phyloP scores from a whole-genome alignment of 2,113 vertebrate genomes.

The Clarias macrocephalus region DNA sequence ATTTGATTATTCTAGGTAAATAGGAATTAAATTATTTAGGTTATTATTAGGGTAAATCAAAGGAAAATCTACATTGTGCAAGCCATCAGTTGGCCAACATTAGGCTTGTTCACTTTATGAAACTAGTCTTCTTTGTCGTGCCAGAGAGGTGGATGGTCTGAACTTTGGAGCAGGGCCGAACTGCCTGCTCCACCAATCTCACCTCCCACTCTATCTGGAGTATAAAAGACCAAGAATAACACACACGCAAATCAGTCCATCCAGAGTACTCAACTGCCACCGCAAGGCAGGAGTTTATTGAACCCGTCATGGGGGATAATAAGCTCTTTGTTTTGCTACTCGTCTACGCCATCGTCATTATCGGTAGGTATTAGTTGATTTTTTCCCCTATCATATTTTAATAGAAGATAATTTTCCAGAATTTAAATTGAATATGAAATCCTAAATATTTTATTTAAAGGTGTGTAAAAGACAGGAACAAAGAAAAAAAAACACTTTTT shows the following conservation, averaged over 20 bases:
- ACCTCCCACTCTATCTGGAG: slow-evolving; percentile 38
- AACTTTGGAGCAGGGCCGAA: slow-evolving; percentile 70
- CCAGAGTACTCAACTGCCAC: slow-evolving; percentile 60
- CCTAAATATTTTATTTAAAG: too few relatives aligned
- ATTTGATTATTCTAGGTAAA: neutral
- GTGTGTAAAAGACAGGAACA: neutral
- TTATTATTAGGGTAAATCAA: neutral
- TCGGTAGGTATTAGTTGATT: slow-evolving; percentile 63
- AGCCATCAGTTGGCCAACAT: neutral
- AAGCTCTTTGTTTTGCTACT: slow-evolving; percentile 74
- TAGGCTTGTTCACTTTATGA: slow-evolving; percentile 34
- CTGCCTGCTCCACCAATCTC: slow-evolving; percentile 49
- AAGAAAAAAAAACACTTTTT: neutral
- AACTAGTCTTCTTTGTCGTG: slow-evolving; percentile 72
- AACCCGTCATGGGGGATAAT: slow-evolving; percentile 73
- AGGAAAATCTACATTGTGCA: neutral
- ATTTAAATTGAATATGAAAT: neutral
- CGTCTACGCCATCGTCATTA: slow-evolving; percentile 61
- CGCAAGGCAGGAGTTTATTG: slow-evolving; percentile 62
- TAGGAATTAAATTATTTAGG: neutral
- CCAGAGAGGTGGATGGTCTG: slow-evolving; percentile 63
- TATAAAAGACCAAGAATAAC: slow-evolving; percentile 65
- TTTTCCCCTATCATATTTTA: neutral
- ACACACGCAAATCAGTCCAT: slow-evolving; percentile 60
- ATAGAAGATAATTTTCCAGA: neutral